Evolutionary conservation across 92 coral and sea anemone species (phyloP).

Genomic region (Scolanthus callimorphus): DNA sequence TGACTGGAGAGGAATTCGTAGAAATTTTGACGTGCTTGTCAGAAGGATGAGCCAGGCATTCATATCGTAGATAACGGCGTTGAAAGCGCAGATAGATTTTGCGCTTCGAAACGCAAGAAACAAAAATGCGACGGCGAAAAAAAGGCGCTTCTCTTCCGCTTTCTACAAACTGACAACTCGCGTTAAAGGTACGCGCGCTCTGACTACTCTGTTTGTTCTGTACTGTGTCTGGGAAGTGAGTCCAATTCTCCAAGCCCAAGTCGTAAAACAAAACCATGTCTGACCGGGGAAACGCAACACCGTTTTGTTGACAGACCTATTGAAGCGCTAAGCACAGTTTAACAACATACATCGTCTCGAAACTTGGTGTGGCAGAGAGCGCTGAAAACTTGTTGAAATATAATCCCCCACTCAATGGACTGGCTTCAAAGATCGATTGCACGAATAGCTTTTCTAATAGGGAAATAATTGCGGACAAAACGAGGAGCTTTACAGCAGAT

Average conservation of each 20-base stretch:
- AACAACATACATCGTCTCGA: not conserved
- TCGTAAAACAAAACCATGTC: not conserved
- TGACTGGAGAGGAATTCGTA: not conserved
- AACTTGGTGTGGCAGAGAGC: not conserved
- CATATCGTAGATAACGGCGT: too few species aligned
- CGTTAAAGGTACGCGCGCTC: too few species aligned
- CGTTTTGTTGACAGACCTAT: constrained; percentile 27
- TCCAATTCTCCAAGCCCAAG: not conserved
- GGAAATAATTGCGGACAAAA: not conserved
- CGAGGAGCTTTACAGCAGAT: not conserved
- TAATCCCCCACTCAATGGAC: constrained; percentile 20
- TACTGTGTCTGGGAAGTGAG: too few species aligned
- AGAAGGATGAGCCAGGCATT: not conserved
- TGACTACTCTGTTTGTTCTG: not conserved
- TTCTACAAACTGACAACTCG: not conserved
- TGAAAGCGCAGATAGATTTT: not conserved
- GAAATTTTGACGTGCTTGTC: not conserved
- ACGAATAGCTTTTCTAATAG: constrained; percentile 6
- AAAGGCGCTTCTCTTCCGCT: too few species aligned
- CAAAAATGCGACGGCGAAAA: too few species aligned
- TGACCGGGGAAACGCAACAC: constrained; percentile 2
- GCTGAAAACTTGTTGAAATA: constrained; percentile 16
- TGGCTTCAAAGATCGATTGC: constrained; percentile 21
- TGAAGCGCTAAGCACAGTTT: constrained; percentile 8
- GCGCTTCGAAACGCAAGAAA: not conserved